Evolutionary conservation across 2,797 vertebrate species (phyloP), one percentile per base, ranked within the genome.

Genomic region (Tinamus major): DNA sequence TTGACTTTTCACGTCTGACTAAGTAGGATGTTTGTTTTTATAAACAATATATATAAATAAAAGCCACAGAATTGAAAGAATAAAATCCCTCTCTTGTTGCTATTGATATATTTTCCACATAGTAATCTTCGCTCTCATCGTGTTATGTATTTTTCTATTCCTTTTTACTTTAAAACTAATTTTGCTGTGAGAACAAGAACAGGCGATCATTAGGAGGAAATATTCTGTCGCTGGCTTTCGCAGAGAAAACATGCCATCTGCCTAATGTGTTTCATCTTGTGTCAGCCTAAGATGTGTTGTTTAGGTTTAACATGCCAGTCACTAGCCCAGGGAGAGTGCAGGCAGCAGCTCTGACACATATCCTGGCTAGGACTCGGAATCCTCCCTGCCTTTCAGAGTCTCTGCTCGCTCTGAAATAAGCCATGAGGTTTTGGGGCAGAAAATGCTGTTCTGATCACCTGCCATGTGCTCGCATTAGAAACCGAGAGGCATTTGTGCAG

Each of bases 1-100:
- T 96, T 96, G 92, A 95, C 94, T 97, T 97, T 97, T 96, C 82
- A 92, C 29, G 2, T 95, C 79, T 94, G 90, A 92, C 81, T 85
- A 96, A 93, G 79, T 92, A 90, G 70, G 81, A 89, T 92, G 77
- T 96, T 95, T 94, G 87, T 94, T 90, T 95, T 91, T 92, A 81
- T 91, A 86, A 95, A 92, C 79, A 41, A 83, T 76, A 91, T 85
- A 88, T 77, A 78, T 48, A 93, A 79, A 95, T 94, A 94, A 87
- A 93, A 88, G 3, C 61, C 59, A 26, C 35, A 62, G 65, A 89
- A 95, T 15, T 49, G 88, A 89, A 91, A 94, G 59, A 93, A 93
- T 67, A 87, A 90, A 92, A 42, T 69, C 20, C 31, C 0, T 5
- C 31, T 92, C 79, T 85, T 82, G 77, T 42, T 86, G 81, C 72